Conservation (phyloP, 1,140 invertebrate genomes). For the Zaprionus camerounensis region DNA sequence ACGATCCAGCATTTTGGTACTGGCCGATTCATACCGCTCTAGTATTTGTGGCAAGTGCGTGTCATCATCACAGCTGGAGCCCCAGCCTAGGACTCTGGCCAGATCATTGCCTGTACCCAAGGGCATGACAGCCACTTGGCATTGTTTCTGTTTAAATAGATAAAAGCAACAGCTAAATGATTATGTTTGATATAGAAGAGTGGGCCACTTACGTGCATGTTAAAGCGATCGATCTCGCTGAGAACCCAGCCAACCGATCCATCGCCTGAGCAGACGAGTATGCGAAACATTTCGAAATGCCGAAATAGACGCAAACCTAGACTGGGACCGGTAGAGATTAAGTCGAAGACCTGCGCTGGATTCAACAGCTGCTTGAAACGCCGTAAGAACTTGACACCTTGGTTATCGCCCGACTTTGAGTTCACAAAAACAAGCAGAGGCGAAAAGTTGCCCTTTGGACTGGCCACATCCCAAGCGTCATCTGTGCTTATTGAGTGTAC, state of each 20-base stretch:
- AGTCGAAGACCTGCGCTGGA: constrained; percentile 98
- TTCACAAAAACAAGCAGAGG: constrained; percentile 98
- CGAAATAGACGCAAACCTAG: constrained; percentile 94
- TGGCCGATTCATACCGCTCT: constrained; percentile 96
- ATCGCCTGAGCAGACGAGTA: constrained; percentile 96
- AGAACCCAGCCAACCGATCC: constrained; percentile 97
- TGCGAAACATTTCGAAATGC: constrained; percentile 95
- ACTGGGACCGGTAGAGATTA: constrained; percentile 93
- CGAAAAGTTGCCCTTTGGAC: constrained; percentile 88
- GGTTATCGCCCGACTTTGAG: constrained; percentile 98
- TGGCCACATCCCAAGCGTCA: constrained; percentile 95
- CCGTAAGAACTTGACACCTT: constrained; percentile 97
- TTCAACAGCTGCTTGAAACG: constrained; percentile 98
- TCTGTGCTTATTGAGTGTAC: constrained; percentile 95
- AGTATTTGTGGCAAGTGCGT: constrained; percentile 95
- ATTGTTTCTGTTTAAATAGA: constrained; percentile 89
- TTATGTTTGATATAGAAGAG: background rate
- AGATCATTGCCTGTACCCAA: constrained; percentile 98
- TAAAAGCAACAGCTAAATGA: background rate
- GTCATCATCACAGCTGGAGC: constrained; percentile 97
- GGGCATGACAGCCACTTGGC: constrained; percentile 95
- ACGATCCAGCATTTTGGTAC: constrained; percentile 97
- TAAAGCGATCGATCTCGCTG: constrained; percentile 95
- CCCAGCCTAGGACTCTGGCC: constrained; percentile 97
- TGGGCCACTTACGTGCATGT: constrained; percentile 92